Evolutionary conservation across 2,113 vertebrate species (phyloP).

Genomic region (Benitochromis conjunctus): DNA sequence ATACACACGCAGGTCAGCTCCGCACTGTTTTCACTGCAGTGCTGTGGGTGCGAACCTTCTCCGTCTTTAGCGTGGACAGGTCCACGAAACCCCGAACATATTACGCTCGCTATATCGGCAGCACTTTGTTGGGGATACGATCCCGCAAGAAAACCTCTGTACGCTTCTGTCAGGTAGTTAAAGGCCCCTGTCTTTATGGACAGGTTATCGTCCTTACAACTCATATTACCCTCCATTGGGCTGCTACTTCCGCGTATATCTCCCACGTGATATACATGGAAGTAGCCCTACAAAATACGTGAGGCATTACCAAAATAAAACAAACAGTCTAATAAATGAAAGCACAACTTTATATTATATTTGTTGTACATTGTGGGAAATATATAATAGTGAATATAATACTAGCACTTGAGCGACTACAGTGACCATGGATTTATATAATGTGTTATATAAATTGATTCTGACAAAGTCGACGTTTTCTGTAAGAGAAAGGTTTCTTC

Average conservation of each 20-base stretch:
- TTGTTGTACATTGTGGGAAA: not conserved
- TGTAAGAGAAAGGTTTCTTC: not conserved
- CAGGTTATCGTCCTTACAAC: not conserved
- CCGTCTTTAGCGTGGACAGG: not conserved
- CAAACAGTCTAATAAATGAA: not conserved
- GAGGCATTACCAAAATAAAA: not conserved
- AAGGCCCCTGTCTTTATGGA: accelerated
- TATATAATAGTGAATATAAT: not conserved
- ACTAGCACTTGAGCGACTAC: not conserved
- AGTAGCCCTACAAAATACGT: not conserved
- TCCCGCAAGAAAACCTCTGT: slow-evolving; percentile 66
- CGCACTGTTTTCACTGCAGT: not conserved
- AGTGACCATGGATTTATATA: not conserved
- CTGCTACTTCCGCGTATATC: not conserved
- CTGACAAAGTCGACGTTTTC: not conserved
- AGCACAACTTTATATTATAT: not conserved
- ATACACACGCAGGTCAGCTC: slow-evolving; percentile 75
- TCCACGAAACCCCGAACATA: slow-evolving; percentile 39
- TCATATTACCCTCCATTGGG: not conserved
- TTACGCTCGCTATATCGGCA: slow-evolving; percentile 44
- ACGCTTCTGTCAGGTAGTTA: slow-evolving; percentile 61
- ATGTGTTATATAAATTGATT: not conserved
- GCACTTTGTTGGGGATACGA: slow-evolving; percentile 43
- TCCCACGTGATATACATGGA: slow-evolving; percentile 23
- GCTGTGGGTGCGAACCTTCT: not conserved